Conservation (phyloP, 2,797 vertebrate species). For the Pitangus sulphuratus region DNA sequence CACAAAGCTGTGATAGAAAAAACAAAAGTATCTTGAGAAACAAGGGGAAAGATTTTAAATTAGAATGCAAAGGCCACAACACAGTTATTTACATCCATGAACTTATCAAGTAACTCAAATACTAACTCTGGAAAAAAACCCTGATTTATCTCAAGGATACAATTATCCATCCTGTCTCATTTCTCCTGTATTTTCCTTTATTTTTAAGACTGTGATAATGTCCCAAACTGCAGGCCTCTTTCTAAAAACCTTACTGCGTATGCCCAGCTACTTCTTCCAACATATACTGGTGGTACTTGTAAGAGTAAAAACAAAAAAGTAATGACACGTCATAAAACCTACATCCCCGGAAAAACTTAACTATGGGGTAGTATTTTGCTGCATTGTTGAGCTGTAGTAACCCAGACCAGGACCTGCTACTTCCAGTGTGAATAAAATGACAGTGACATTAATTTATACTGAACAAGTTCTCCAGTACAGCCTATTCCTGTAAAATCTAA, state of each 20-base stretch:
- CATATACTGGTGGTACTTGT: neutral
- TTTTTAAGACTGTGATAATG: neutral
- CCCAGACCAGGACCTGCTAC: neutral
- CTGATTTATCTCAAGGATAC: neutral
- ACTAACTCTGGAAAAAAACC: neutral
- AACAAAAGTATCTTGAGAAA: neutral
- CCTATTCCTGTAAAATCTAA: neutral
- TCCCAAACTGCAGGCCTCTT: neutral
- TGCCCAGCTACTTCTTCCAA: neutral
- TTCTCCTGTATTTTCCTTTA: neutral
- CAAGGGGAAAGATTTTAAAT: neutral
- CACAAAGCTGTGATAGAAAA: neutral
- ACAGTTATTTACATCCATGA: neutral
- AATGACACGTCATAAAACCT: neutral
- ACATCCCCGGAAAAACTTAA: neutral
- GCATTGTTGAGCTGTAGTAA: neutral
- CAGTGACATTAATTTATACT: neutral
- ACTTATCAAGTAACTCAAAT: neutral
- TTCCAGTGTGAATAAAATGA: neutral
- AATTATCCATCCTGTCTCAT: neutral
- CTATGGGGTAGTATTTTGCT: neutral
- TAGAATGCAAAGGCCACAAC: neutral
- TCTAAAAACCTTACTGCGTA: neutral
- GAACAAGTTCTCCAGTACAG: neutral
- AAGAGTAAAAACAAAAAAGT: neutral